Evolutionary conservation across 1,140 invertebrate genomes (phyloP), one percentile per base, ranked within the genome.

Genomic region (Diabrotica undecimpunctata): DNA sequence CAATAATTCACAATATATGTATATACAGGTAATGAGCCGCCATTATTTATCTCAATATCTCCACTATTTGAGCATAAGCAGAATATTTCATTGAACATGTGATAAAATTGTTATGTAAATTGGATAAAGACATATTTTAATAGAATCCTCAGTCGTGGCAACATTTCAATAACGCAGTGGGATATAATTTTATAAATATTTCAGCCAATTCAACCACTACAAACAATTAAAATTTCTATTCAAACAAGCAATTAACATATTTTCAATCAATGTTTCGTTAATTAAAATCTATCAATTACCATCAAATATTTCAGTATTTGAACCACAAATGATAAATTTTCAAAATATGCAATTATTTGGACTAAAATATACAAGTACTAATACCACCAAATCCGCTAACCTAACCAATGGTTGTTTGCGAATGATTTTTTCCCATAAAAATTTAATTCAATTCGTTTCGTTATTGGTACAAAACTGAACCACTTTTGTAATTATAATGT

Each of bases 401-500:
- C 41, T 8, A n/a, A 46, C 8, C 41, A 46, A 8, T 46, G 8
- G n/a, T n/a, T 46, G n/a, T n/a, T 46, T n/a, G 25, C 41, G 8
- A 46, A 46, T n/a, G n/a, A 46, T 46, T 46, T 46, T 46, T 46
- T n/a, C 8, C n/a, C 8, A 46, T 46, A 46, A 46, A 46, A 46
- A 10, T 46, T 46, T n/a, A 46, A 46, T 10, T 46, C 6, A 46
- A 46, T 46, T 46, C n/a, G 41, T 46, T 46, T 46, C 25, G 41
- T n/a, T 46, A n/a, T 8, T 46, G 41, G 41, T n/a, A 46, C 8
- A 46, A 46, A 46, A 10, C n/a, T 46, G 8, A 46, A 46, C 41
- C 41, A 46, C 41, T 46, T 46, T 46, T 46, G 41, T 46, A 46
- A 46, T 46, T 46, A n/a, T 46, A 46, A 46, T 46, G 8, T 46